Base-by-base conservation (phyloP, 1,140 invertebrate species). In the Leptinotarsa undecemlineata region DNA sequence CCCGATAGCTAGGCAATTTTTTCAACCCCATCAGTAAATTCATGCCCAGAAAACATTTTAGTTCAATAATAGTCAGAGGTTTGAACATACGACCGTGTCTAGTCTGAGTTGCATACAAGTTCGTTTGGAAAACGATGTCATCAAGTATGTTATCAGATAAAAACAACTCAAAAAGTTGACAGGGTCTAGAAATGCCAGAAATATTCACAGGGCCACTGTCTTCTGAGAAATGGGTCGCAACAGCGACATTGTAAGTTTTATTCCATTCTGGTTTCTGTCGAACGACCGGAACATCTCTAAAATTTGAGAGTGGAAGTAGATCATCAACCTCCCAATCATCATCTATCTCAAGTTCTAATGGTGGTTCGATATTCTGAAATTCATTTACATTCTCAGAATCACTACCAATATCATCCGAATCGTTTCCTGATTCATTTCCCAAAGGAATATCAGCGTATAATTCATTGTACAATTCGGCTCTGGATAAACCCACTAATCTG, bases 21-120 rank as follows among this genome's bases (percentile, higher is more conserved):
- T 74, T 76, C 19, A 74, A 42, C 8, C 68, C 75, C 67, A 77
- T 77, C 6, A 77, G 63, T 15, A 77, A 33, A 74, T 77, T 77
- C 13, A 77, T 71, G 15, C 14, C 72, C 20, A 71, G 20, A 68
- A 77, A 77, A 48, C n/a, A 42, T 71, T 77, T 74, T 26, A 74
- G 20, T 77, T 77, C 73, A n/a, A 5, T 60, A 42, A n/a, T 72
- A 33, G 47, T 72, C 23, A 48, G 14, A 19, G 51, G 60, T 67
- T 15, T 14, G 14, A 51, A 68, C 11, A n/a, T 69, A 70, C 68
- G 48, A 20, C 63, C 62, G 21, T 47, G 8, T 72, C 42, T 19
- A 42, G 17, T 63, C 26, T 75, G 74, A 13, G 26, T 51, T 33
- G 70, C 74, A 72, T 72, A 75, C 48, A 75, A 48, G 51, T 75